phyloP scores from a whole-genome alignment of 2,888 invertebrate species.

The Diarsia mendica region DNA sequence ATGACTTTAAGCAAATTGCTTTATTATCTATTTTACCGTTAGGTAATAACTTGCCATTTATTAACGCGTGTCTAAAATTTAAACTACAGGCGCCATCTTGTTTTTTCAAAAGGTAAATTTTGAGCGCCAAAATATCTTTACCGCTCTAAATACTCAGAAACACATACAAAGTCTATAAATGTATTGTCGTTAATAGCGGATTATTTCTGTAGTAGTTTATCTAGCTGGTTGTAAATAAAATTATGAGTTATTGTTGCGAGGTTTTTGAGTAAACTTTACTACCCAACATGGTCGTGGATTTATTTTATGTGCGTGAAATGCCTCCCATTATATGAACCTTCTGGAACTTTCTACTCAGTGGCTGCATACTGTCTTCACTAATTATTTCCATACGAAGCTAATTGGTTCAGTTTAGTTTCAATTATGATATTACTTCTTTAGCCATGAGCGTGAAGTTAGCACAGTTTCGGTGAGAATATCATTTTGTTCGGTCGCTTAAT shows the following conservation, averaged over 20 bases:
- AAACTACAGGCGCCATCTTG: background rate
- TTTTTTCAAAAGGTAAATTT: background rate
- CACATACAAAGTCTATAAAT: too few relatives aligned
- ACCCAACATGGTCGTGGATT: background rate
- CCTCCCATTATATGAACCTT: background rate
- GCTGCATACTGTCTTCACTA: conserved; percentile 51
- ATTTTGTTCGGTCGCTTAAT: conserved; percentile 33
- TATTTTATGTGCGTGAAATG: background rate
- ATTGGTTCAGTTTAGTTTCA: conserved; percentile 67
- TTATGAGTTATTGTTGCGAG: too few relatives aligned
- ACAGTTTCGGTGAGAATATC: conserved; percentile 31
- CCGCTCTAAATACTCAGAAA: background rate
- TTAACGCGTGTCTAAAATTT: background rate
- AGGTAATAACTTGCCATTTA: background rate
- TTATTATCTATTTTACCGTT: too few relatives aligned
- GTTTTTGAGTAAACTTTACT: too few relatives aligned
- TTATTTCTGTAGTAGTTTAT: too few relatives aligned
- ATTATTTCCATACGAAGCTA: conserved; percentile 66
- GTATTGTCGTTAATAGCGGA: too few relatives aligned
- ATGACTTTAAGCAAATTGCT: background rate
- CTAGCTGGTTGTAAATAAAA: too few relatives aligned
- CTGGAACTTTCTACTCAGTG: background rate
- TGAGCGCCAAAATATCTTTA: background rate
- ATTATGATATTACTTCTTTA: conserved; percentile 65
- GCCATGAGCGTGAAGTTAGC: conserved; percentile 29